Evolutionary conservation across 2,113 vertebrate species (phyloP).

Genomic region (Onychostoma macrolepis): DNA sequence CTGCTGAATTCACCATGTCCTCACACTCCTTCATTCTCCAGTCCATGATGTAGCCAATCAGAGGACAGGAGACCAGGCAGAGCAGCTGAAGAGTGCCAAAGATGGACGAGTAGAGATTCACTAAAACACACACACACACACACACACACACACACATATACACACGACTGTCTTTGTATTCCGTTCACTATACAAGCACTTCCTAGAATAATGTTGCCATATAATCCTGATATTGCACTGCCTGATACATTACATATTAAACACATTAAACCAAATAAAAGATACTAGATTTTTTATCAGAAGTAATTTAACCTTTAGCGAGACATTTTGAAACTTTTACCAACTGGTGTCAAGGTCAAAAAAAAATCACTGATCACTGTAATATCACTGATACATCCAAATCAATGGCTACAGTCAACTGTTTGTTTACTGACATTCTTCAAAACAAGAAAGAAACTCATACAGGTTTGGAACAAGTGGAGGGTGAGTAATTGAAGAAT

Average conservation of each 20-base stretch:
- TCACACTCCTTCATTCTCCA: conserved; percentile 78
- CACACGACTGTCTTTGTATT: not conserved
- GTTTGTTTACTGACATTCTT: not conserved
- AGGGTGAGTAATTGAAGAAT: not conserved
- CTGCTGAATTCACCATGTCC: conserved; percentile 32
- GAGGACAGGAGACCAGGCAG: conserved; percentile 83
- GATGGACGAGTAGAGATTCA: conserved; percentile 82
- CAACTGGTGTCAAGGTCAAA: not conserved
- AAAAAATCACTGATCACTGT: too few relatives aligned
- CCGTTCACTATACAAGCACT: not conserved
- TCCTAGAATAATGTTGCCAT: not conserved
- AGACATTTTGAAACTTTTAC: not conserved
- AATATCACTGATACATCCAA: not conserved
- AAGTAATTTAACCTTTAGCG: not conserved
- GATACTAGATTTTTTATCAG: not conserved
- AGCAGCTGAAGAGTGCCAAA: conserved; percentile 85
- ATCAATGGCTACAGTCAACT: too few relatives aligned
- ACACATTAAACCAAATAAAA: not conserved
- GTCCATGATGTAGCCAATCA: conserved; percentile 91
- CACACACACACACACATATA: conserved; percentile 21
- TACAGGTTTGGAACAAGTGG: not conserved
- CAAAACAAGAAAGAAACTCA: not conserved
- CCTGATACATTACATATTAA: not conserved
- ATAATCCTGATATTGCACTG: not conserved
- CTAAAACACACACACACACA: conserved; percentile 64